Base-by-base conservation (phyloP, 2,797 vertebrate genomes). In the Danio jaintianensis region DNA sequence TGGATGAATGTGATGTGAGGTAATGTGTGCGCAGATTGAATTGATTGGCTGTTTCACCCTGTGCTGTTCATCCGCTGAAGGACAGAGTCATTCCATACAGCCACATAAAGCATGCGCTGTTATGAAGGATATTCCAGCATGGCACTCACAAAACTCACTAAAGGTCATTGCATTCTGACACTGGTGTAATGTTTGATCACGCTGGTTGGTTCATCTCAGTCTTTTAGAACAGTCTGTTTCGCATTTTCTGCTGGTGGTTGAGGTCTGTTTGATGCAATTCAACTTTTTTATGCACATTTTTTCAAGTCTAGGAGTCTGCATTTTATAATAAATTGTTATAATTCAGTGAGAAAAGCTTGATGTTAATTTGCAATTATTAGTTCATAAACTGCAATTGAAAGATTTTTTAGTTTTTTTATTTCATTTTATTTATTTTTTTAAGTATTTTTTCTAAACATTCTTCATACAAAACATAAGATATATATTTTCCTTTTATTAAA, bases 1-100 rank as follows among this genome's bases (percentile, higher is more conserved):
- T 79, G 38, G 47, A 73, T 79, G 71, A 79, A 72, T 79, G 15
- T 79, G 78, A 72, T 64, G 55, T 78, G 36, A 69, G 66, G 76
- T 78, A 69, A 78, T 78, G 68, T 79, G 68, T 79, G 55, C 20
- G 16, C 40, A 79, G 50, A 45, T 36, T n/a, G 48, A 79, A 73
- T 63, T 73, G 78, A 79, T 73, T 79, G 68, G 69, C 48, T 55
- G 40, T 43, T 72, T 50, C 50, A 29, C 36, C 58, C 38, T 72
- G 59, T 53, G 16, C 47, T 55, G 68, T 18, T 56, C 77, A 72
- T 61, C 48, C 20, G 55, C 68, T 36, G 48, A 79, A 72, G 59
- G 78, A 79, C 48, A 72, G 48, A 56, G 61, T 18, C 20, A 53
- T 79, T 79, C 20, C 59, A 45, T 38, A 63, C 47, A 64, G 68